Evolutionary conservation across 1,140 invertebrate species (phyloP).

Genomic region (Conus ventricosus): DNA sequence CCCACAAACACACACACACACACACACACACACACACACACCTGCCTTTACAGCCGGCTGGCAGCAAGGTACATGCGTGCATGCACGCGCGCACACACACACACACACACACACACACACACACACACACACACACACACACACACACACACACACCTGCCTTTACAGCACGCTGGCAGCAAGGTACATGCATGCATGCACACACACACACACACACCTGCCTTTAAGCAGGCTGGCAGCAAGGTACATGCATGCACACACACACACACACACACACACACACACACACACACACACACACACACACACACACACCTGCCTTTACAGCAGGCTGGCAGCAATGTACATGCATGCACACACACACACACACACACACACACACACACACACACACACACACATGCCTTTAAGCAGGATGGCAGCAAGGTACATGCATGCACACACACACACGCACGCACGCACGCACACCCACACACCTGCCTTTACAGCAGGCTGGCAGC

Average conservation of each 20-base stretch:
- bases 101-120: constrained; percentile 1
- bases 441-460: too few relatives aligned
- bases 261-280: constrained; percentile 6
- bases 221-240: too few relatives aligned
- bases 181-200: neutral
- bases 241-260: neutral
- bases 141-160: neutral
- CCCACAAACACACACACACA: constrained; percentile 3
- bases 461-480: too few relatives aligned
- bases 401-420: too few relatives aligned
- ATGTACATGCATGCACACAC: neutral
- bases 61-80: neutral
- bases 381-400: too few relatives aligned
- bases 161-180: too few relatives aligned
- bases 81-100: neutral
- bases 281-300: neutral
- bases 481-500: too few relatives aligned
- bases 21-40: neutral
- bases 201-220: too few relatives aligned
- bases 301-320: neutral
- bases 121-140: neutral
- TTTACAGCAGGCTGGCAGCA: neutral
- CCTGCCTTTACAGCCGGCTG: too few relatives aligned
- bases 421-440: too few relatives aligned
- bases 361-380: too few relatives aligned